Evolutionary conservation across 2,797 vertebrate genomes (phyloP).

Genomic region (Trachurus trachurus): DNA sequence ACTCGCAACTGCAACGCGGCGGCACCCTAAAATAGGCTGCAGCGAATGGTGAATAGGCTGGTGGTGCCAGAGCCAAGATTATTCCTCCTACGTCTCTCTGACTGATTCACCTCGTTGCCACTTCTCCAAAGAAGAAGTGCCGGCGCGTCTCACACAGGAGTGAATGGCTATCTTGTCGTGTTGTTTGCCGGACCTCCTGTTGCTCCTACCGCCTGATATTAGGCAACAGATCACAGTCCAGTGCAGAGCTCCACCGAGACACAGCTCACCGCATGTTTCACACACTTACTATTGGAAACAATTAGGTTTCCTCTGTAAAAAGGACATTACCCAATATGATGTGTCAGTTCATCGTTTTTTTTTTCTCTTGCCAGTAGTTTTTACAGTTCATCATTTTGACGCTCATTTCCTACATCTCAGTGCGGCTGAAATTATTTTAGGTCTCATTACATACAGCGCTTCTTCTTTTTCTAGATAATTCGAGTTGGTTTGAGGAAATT

Average conservation of each 20-base stretch:
- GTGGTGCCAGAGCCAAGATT: constrained; percentile 67
- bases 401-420: constrained; percentile 5
- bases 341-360: constrained; percentile 16
- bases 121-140: constrained; percentile 65
- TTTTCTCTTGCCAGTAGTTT: neutral
- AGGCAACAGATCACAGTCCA: constrained; percentile 14
- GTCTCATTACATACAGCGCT: neutral
- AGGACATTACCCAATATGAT: constrained; percentile 17
- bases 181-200: constrained; percentile 23
- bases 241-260: neutral
- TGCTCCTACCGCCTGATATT: constrained; percentile 10
- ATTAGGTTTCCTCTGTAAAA: constrained; percentile 7
- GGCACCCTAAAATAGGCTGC: constrained; percentile 81
- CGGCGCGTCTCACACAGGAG: constrained; percentile 37
- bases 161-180: constrained; percentile 26
- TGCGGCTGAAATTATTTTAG: constrained; percentile 6
- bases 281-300: neutral
- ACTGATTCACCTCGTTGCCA: constrained; percentile 78
- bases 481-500: constrained; percentile 48
- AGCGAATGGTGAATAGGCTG: constrained; percentile 75
- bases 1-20: constrained; percentile 77
- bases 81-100: constrained; percentile 74
- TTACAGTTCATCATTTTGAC: constrained; percentile 4
- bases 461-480: constrained; percentile 14
- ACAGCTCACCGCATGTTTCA: constrained; percentile 9